Evolutionary conservation across 2,888 invertebrate genomes (phyloP), one percentile per base, ranked within the genome.

Genomic region (Monoplex corrugatus): DNA sequence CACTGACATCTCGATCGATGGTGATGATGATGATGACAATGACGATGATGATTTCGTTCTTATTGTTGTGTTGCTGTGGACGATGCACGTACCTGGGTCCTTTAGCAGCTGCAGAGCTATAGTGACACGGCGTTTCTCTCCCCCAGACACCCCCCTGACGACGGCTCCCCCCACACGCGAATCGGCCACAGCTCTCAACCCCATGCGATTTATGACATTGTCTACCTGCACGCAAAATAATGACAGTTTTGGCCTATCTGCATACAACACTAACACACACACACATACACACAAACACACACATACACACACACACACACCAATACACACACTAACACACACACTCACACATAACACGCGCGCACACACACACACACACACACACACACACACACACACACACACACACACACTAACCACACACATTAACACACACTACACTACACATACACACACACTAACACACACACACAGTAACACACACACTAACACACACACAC

Each of bases 51-150:
- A n/a, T n/a, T n/a, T n/a, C n/a, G n/a, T n/a, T n/a, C n/a, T n/a
- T n/a, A n/a, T n/a, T n/a, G n/a, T n/a, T n/a, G n/a, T n/a, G n/a
- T n/a, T n/a, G n/a, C n/a, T n/a, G n/a, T n/a, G n/a, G n/a, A n/a
- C n/a, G n/a, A n/a, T n/a, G n/a, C n/a, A n/a, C n/a, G n/a, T 90
- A 94, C 94, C 92, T 90, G 94, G 94, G 89, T 94, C 93, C 90
- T 94, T 93, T 10, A 94, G 98, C 0, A 99, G 97, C 95, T 99
- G 99, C 0, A 98, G 97, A 0, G 99, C 99, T 92, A 99, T 98
- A 93, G 98, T 97, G 16, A 99, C 96, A 93, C 99, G 97, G 92
- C 99, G 97, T 93, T 98, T 98, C 96, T 99, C 99, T 93, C 99
- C 98, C 92, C 98, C 97, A 35, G 98, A 98, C 50, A 99, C 96